These are phyloP conservation scores for Aleiodes leptofemur DNA, from an alignment of 2,888 invertebrate species.

Conservation along the genomic window DNA sequence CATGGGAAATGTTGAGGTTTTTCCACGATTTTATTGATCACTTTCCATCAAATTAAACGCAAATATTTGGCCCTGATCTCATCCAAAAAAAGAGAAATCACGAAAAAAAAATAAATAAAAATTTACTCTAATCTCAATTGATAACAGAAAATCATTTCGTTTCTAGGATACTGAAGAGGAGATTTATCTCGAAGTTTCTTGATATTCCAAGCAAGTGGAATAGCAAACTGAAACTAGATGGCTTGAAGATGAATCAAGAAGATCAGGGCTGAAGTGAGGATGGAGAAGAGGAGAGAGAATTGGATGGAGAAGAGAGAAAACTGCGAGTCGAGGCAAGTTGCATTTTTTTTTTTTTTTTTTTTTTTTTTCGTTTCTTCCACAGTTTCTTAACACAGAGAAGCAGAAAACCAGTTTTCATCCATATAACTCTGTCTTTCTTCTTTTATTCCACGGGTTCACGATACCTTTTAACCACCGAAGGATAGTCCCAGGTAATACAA, in stretches of 20 bases:
- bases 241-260: conserved; percentile 5
- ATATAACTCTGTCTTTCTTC: conserved; percentile 15
- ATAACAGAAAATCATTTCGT: conserved; percentile 46
- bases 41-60: conserved; percentile 37
- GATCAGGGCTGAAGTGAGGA: conserved; percentile 7
- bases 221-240: too few relatives aligned
- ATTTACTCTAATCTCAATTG: conserved; percentile 31
- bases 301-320: not conserved
- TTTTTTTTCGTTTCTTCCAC: conserved; percentile 1
- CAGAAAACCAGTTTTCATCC: conserved; percentile 32
- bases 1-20: too few relatives aligned
- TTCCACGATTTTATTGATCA: too few relatives aligned
- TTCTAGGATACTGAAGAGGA: conserved; percentile 19
- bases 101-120: not conserved
- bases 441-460: conserved; percentile 18
- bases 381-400: not conserved
- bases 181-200: not conserved
- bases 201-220: not conserved
- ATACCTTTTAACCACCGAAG: conserved; percentile 16
- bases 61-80: conserved; percentile 43
- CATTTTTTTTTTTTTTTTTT: conserved; percentile 25
- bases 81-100: not conserved
- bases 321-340: conserved; percentile 36
- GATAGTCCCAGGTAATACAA: conserved; percentile 14
- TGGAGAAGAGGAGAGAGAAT: conserved; percentile 44